phyloP scores from a whole-genome alignment of 2,113 vertebrate genomes.

The Albula goreensis region DNA sequence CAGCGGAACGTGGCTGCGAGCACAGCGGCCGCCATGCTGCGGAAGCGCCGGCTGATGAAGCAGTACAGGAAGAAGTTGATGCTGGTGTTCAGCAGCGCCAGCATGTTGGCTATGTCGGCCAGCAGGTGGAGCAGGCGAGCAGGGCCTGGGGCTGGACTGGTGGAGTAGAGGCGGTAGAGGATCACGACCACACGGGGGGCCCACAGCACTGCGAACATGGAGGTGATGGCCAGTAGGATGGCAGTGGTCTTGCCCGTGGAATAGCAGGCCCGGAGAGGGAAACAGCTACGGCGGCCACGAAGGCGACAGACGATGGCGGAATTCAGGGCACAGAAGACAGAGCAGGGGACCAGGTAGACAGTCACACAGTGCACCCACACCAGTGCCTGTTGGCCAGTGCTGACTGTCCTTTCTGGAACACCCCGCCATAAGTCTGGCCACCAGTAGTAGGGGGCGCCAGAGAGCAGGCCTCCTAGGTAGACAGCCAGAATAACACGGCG shows the following conservation, averaged over 20 bases:
- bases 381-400: conserved; percentile 81
- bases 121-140: conserved; percentile 81
- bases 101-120: conserved; percentile 91
- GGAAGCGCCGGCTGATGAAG: conserved; percentile 96
- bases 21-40: conserved; percentile 85
- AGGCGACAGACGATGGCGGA: conserved; percentile 88
- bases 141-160: conserved; percentile 73
- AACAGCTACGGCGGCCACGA: conserved; percentile 78
- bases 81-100: conserved; percentile 91
- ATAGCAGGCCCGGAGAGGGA: conserved; percentile 88
- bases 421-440: conserved; percentile 94
- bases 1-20: conserved; percentile 87
- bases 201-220: conserved; percentile 91
- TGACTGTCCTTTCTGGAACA: conserved; percentile 61
- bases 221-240: conserved; percentile 91
- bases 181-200: conserved; percentile 89
- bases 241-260: conserved; percentile 94
- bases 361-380: conserved; percentile 93
- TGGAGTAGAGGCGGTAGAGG: conserved; percentile 89
- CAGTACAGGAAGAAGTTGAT: conserved; percentile 99
- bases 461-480: conserved; percentile 85
- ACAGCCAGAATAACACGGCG: conserved; percentile 85
- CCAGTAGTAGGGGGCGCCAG: conserved; percentile 93
- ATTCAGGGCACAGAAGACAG: conserved; percentile 91
- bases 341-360: conserved; percentile 89